phyloP scores from a whole-genome alignment of 2,797 vertebrate species.

The Loris lydekkerianus region DNA sequence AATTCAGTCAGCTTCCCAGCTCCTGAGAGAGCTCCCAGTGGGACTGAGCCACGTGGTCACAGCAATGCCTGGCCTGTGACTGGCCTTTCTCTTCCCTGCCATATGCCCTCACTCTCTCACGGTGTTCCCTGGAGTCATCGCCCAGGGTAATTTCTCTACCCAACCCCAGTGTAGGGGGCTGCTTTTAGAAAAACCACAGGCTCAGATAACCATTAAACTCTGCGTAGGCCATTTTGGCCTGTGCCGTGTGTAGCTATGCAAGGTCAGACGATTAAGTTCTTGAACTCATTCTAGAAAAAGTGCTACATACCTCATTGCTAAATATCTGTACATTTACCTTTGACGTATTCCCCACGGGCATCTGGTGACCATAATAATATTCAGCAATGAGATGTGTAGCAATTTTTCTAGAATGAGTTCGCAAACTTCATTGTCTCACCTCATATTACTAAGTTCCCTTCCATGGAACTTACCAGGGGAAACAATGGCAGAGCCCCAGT shows the following conservation, averaged over 20 bases:
- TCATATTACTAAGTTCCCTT: neutral
- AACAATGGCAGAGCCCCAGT: constrained; percentile 75
- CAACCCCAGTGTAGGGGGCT: neutral
- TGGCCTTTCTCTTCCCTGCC: neutral
- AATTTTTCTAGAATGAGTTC: no score
- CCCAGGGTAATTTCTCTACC: neutral
- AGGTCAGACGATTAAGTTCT: no score
- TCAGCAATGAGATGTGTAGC: no score
- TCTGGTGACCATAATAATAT: no score
- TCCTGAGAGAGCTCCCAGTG: neutral
- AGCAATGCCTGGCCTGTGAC: neutral
- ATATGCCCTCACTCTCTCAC: neutral
- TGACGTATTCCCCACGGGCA: no score
- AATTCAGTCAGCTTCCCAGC: neutral
- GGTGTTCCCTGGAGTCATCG: neutral
- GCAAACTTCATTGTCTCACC: no score
- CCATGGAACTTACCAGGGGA: constrained; percentile 77
- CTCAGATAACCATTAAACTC: neutral
- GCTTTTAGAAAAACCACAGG: neutral
- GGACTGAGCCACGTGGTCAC: fast-evolving
- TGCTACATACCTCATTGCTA: no score
- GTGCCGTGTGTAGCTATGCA: no score
- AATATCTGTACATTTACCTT: no score
- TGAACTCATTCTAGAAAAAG: no score
- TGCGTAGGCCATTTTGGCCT: neutral